A percentile compares a stretch with the other conserved stretches of the same genome.
These are phyloP conservation scores for Noctilio leporinus DNA, from an alignment of 2,113 vertebrate species.

Conservation along the genomic window DNA sequence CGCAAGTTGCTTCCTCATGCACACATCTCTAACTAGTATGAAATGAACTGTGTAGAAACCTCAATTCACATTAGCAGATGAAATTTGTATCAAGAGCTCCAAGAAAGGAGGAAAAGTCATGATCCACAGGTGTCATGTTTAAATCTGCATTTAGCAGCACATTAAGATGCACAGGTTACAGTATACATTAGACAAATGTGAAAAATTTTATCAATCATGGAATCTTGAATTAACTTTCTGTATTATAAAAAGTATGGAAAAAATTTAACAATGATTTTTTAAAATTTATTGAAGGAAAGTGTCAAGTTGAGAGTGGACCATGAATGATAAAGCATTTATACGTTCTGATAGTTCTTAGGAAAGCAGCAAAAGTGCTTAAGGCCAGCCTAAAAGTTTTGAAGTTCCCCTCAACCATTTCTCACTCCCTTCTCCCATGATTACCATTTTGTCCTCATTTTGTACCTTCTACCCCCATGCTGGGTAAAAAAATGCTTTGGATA, in stretches of 20 bases:
- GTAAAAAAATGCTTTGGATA: neutral
- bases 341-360: neutral
- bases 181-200: slow-evolving; percentile 29
- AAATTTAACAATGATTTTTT: slow-evolving; percentile 55
- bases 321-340: slow-evolving; percentile 25
- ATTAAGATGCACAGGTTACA: slow-evolving; percentile 34
- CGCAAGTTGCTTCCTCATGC: slow-evolving; percentile 70
- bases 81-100: slow-evolving; percentile 68
- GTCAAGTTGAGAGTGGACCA: neutral
- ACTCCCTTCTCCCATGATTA: neutral
- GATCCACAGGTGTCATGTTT: slow-evolving; percentile 39
- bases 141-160: slow-evolving; percentile 47
- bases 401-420: neutral
- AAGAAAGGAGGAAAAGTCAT: slow-evolving; percentile 71
- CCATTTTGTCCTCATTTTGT: neutral
- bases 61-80: slow-evolving; percentile 48
- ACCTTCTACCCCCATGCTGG: neutral
- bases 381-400: neutral
- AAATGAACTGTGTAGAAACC: slow-evolving; percentile 60
- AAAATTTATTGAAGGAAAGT: slow-evolving; percentile 20
- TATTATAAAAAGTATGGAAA: slow-evolving; percentile 66
- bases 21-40: slow-evolving; percentile 52
- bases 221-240: slow-evolving; percentile 39
- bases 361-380: slow-evolving; percentile 30
- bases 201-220: slow-evolving; percentile 18